Evolutionary conservation across 2,113 vertebrate genomes (phyloP).

Genomic region (Sebastes schlegelii): DNA sequence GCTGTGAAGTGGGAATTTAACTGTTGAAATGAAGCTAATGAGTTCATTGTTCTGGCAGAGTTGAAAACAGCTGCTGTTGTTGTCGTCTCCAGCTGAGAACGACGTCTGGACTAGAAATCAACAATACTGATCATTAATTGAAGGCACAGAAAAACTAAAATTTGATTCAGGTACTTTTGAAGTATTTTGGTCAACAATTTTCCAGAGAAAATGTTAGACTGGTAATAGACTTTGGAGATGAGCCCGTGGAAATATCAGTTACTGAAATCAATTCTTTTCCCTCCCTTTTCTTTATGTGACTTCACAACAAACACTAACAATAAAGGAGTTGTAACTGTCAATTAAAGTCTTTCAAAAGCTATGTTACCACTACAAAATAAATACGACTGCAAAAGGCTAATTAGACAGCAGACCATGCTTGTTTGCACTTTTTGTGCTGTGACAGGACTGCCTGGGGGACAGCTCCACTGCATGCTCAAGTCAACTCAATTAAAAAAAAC

Average conservation of each 20-base stretch:
- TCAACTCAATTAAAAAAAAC: no score
- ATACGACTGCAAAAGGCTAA: no score
- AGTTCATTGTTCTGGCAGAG: slow-evolving; percentile 25
- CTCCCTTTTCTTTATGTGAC: no score
- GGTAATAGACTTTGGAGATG: background rate
- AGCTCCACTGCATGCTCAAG: background rate
- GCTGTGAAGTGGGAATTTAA: slow-evolving; percentile 7
- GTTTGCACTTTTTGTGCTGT: background rate
- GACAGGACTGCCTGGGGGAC: background rate
- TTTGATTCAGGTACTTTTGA: background rate
- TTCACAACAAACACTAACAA: no score
- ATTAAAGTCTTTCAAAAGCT: no score
- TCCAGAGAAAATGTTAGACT: slow-evolving; percentile 15
- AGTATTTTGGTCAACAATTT: background rate
- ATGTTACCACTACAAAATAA: no score
- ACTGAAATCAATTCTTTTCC: background rate
- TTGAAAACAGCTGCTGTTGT: slow-evolving; percentile 12
- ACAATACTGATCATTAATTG: background rate
- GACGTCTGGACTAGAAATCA: background rate
- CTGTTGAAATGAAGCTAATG: background rate
- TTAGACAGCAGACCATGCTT: background rate
- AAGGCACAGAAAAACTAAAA: background rate
- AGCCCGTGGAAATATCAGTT: background rate
- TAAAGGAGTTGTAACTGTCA: no score
- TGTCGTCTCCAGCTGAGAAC: background rate